Base-by-base conservation (phyloP, 30 jellyfish, hydroid and myxozoan genomes). In the Aurelia aurita complex sp. Pacific region DNA sequence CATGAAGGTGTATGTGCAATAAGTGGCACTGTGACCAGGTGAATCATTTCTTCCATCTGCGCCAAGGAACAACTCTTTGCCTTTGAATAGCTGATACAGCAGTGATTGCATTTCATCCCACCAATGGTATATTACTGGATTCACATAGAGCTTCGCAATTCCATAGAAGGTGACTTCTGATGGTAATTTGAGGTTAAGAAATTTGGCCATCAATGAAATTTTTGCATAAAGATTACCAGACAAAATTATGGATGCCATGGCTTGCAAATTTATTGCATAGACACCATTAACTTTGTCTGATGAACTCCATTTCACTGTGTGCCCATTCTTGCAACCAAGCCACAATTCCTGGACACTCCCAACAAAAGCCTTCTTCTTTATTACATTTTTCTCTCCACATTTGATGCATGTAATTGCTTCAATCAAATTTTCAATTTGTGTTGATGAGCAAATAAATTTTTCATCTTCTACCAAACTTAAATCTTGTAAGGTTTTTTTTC, bases 141-240 rank as follows among this genome's bases (percentile, higher is more conserved):
- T 67, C 10, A 67, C 64, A 10, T 67, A 67, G 14, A 17, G 77
- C 35, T 34, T 67, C 13, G 52, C 43, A 23, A 67, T 67, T 33
- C 77, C 10, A 36, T 71, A 43, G 38, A 6, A 71, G 7, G 65
- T 32, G 33, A 36, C 35, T 33, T 71, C 81, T 71, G 81, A 1
- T 71, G 81, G 81, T 35, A 71, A 23, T 38, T 71, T 71, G 9
- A 43, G 81, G 35, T 71, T 71, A 2, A 71, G 66, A 43, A 71
- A 18, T 17, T 38, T 46, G 81, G 66, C 36, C 66, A 71, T 15
- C 43, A 71, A 71, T 2, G 69, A 71, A 36, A 71, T 17, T 43
- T 5, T 38, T 19, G 46, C 81, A 71, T 35, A 71, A 10, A 71
- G 67, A 71, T 71, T 36, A 13, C 81, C 66, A 15, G 77, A 67